phyloP scores from a whole-genome alignment of 2,888 invertebrate genomes.

The Tillus elongatus region DNA sequence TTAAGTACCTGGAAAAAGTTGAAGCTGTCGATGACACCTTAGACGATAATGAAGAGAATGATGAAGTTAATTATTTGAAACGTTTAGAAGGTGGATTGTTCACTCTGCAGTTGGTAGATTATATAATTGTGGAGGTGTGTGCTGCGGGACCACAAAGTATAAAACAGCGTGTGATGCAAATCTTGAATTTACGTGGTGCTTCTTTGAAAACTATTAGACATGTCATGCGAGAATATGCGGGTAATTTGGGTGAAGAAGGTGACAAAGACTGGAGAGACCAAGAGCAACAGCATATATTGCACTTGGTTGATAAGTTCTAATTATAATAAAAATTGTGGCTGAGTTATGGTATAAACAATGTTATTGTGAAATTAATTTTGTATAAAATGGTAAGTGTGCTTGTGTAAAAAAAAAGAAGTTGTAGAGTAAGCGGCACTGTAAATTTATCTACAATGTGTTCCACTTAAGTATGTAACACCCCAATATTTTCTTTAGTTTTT shows the following conservation, averaged over 20 bases:
- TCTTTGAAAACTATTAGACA: conserved; percentile 88
- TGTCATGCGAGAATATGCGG: conserved; percentile 94
- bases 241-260: conserved; percentile 86
- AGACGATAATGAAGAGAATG: conserved; percentile 47
- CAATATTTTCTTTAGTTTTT: no score
- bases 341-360: no score
- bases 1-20: conserved; percentile 92
- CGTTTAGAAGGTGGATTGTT: conserved; percentile 89
- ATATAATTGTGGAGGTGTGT: conserved; percentile 73
- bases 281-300: conserved; percentile 84
- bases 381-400: no score
- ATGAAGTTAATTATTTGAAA: conserved; percentile 78
- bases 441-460: no score
- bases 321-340: no score
- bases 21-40: conserved; percentile 72
- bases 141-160: conserved; percentile 60
- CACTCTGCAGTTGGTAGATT: conserved; percentile 89
- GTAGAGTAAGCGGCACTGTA: no score
- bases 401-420: no score
- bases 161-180: conserved; percentile 81
- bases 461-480: no score
- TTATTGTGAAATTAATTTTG: no score
- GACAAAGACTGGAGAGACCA: conserved; percentile 77
- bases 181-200: conserved; percentile 79
- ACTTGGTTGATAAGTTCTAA: conserved; percentile 89